Percentiles rank a stretch among this genome's conserved stretches.
Conservation (phyloP, 2,888 invertebrate species). For the Synergus laeviventris region DNA sequence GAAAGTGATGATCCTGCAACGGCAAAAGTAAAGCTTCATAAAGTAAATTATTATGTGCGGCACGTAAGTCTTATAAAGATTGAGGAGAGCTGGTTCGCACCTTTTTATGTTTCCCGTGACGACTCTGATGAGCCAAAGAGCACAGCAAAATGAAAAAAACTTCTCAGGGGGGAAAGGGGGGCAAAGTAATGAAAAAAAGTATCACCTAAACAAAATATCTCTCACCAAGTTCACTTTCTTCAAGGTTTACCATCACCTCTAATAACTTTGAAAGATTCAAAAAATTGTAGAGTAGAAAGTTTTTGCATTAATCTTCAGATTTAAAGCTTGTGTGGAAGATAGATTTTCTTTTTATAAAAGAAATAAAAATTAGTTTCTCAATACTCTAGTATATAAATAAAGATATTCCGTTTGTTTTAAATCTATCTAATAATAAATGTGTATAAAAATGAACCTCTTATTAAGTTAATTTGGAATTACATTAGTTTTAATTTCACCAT, state of each 20-base stretch:
- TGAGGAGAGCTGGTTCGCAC: conserved; percentile 52
- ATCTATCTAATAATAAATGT: too few relatives aligned
- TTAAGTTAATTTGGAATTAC: background rate
- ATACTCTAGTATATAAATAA: background rate
- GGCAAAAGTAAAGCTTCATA: conserved; percentile 56
- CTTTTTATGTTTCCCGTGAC: conserved; percentile 42
- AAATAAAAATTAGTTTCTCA: background rate
- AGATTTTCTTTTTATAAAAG: background rate
- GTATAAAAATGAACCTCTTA: background rate
- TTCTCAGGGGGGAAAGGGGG: background rate
- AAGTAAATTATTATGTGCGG: conserved; percentile 63
- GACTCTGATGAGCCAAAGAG: conserved; percentile 20
- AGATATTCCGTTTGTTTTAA: too few relatives aligned
- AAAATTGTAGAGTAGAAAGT: background rate
- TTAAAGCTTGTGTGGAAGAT: background rate
- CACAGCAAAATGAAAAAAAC: conserved; percentile 6
- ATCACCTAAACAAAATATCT: conserved; percentile 3
- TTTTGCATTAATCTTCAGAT: background rate
- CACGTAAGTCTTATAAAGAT: conserved; percentile 61
- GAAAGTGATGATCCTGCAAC: conserved; percentile 57
- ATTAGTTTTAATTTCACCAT: background rate
- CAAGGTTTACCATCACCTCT: background rate
- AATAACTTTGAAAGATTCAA: background rate
- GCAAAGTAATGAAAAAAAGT: conserved; percentile 20
- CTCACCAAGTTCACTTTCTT: conserved; percentile 4